These are phyloP conservation scores for Urophycis tenuis DNA, from an alignment of 2,797 vertebrate species.

Conservation along the genomic window DNA sequence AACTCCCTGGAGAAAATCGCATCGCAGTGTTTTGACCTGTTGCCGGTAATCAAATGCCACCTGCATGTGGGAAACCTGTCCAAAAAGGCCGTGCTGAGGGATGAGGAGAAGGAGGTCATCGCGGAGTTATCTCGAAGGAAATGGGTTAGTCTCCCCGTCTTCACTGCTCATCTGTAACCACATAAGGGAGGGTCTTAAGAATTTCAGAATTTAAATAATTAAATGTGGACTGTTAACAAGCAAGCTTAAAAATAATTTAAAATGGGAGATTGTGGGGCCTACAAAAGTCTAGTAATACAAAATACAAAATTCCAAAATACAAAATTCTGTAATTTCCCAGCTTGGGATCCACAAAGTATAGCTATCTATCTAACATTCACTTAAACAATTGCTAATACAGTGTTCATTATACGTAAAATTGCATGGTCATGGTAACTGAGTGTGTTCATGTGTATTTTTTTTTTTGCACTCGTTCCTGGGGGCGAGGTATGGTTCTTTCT, in stretches of 20 bases:
- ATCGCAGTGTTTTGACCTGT: conserved; percentile 79
- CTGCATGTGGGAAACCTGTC: conserved; percentile 77
- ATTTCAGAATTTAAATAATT: neutral
- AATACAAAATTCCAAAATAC: no score
- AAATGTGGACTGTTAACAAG: neutral
- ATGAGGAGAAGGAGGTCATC: conserved; percentile 87
- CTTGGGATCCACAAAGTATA: no score
- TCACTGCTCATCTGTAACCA: neutral
- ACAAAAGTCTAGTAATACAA: neutral
- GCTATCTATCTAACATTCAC: no score
- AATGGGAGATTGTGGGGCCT: neutral
- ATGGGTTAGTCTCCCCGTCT: conserved; percentile 65
- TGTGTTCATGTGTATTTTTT: neutral
- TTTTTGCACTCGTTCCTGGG: neutral
- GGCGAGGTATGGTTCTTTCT: neutral
- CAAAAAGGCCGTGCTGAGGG: conserved; percentile 79
- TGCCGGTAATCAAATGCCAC: conserved; percentile 84
- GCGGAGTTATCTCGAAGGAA: conserved; percentile 71
- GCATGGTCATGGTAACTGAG: neutral
- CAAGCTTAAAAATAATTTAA: neutral
- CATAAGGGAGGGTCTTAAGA: neutral
- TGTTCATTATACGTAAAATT: neutral
- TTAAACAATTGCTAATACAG: neutral
- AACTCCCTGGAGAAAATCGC: conserved; percentile 68
- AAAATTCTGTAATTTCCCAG: no score